Percentiles rank a stretch among this genome's conserved stretches.
These are phyloP conservation scores for Oncorhynchus tshawytscha DNA, from an alignment of 2,113 vertebrate species.

Conservation along the genomic window DNA sequence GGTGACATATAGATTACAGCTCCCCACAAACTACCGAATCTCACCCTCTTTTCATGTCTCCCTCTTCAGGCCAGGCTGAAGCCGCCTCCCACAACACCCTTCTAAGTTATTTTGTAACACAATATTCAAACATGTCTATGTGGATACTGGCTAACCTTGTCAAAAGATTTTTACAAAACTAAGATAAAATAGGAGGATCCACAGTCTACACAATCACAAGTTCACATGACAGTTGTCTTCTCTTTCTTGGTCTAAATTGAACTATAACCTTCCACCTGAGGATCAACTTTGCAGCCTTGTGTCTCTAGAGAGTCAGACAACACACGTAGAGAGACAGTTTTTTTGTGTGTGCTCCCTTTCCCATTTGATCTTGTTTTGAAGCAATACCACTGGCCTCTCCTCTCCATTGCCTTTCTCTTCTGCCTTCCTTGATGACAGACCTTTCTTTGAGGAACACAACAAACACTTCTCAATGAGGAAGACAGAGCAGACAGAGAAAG, in stretches of 20 bases:
- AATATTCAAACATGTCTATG: no score
- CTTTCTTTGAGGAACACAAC: conserved; percentile 12
- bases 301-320: no score
- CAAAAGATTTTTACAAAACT: no score
- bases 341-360: no score
- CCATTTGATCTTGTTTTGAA: not conserved
- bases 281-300: not conserved
- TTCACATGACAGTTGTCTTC: not conserved
- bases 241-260: not conserved
- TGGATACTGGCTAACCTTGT: no score
- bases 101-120: no score
- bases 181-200: no score
- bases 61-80: no score
- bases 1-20: no score
- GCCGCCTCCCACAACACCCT: no score
- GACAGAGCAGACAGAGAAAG: not conserved
- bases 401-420: not conserved
- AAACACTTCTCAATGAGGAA: conserved; percentile 1
- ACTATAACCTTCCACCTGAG: not conserved
- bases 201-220: not conserved
- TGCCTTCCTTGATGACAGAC: conserved; percentile 12
- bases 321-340: not conserved
- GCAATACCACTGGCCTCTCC: not conserved
- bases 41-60: no score
- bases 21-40: no score